A percentile compares a stretch with the other conserved stretches of the same genome.
Evolutionary conservation across 2,888 invertebrate genomes (phyloP).

Genomic region (Sphaerophoria rueppellii): DNA sequence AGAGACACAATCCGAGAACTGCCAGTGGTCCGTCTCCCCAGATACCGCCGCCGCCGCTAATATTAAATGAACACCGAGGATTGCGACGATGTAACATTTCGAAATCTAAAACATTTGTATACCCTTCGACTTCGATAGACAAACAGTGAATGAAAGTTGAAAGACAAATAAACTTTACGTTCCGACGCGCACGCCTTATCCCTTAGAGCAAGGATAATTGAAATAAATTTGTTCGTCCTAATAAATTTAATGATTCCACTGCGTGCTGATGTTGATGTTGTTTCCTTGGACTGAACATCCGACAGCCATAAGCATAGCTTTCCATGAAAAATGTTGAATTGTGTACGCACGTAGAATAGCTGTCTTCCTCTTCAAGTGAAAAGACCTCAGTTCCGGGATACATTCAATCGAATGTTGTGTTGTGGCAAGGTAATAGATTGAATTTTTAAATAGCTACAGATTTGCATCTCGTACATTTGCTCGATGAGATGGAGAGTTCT

Average conservation of each 20-base stretch:
- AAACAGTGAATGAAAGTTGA: conserved; percentile 49
- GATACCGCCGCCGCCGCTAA: neutral
- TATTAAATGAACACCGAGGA: conserved; percentile 24
- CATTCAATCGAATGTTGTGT: conserved; percentile 26
- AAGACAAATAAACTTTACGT: conserved; percentile 46
- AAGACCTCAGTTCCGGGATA: conserved; percentile 41
- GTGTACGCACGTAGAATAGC: conserved; percentile 34
- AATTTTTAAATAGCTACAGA: conserved; percentile 60
- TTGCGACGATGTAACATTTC: conserved; percentile 5
- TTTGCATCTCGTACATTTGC: conserved; percentile 46
- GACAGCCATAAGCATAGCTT: conserved; percentile 7
- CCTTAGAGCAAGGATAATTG: conserved; percentile 50
- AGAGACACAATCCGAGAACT: conserved; percentile 30
- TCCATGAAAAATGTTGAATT: conserved; percentile 12
- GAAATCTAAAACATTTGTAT: neutral
- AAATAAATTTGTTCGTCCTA: conserved; percentile 63
- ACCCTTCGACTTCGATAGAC: conserved; percentile 29
- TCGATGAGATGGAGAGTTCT: conserved; percentile 25
- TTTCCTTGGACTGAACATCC: conserved; percentile 12
- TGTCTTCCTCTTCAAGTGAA: conserved; percentile 29
- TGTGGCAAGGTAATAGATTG: conserved; percentile 48
- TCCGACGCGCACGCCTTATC: conserved; percentile 46
- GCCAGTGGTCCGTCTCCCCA: too few species aligned
- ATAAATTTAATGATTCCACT: conserved; percentile 59
- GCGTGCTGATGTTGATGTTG: conserved; percentile 26